Base-by-base conservation (phyloP, 2,113 vertebrate genomes). In the Onychostoma macrolepis region DNA sequence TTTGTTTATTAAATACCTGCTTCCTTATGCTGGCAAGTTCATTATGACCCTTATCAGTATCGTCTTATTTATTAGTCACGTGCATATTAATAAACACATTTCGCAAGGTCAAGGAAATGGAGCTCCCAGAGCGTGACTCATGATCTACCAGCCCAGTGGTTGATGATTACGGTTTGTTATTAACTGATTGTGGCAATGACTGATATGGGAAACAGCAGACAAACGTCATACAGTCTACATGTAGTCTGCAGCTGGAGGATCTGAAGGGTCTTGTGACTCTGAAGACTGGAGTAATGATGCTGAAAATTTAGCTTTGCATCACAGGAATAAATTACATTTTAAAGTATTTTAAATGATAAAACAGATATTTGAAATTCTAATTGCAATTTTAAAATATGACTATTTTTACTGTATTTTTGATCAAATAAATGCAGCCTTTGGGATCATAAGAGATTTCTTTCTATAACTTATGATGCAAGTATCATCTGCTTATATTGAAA, bases 161-260 rank as follows among this genome's bases (percentile, higher is more conserved):
- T 19, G 30, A 41, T 17, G 33, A 26, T 65, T 80, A 19, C 12
- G 33, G 17, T 36, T 13, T 0, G 21, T 43, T 43, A 75, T 75
- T 75, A 45, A 75, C 38, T 45, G 69, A 72, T 24, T 38, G 19
- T 38, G 33, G 17, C 19, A 72, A 72, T 24, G 19, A 24, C 69
- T 38, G 24, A 45, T 75, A 75, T 45, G 72, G 24, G 24, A 26
- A 45, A 75, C 24, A 1, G 38, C n/a, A 75, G 38, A 43, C 38
- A 75, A 74, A 75, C 72, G 43, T 75, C 72, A 26, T n/a, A 38
- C 30, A 74, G 36, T 43, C 69, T 72, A 38, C 36, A 6, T 69
- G 65, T 69, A 71, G 67, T 71, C 21, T 38, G 19, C 33, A 24
- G 19, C 33, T 69, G 65, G 19, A 69, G 6, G 2, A 67, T n/a